Evolutionary conservation across 2,888 invertebrate genomes (phyloP), one percentile per base, ranked within the genome.

Genomic region (Diaprepes abbreviatus): DNA sequence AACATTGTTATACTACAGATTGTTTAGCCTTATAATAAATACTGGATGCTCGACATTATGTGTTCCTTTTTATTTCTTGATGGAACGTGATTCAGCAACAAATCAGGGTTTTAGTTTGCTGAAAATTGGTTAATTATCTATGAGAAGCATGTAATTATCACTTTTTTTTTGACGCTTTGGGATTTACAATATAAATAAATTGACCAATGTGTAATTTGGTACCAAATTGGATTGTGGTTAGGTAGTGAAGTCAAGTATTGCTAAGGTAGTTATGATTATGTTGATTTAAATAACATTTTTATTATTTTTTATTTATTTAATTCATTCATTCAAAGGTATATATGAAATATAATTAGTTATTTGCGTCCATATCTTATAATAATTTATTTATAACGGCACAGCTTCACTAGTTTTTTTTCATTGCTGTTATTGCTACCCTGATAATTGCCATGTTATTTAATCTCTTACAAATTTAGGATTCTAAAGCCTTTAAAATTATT

Each of bases 11-110:
- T 36, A 62, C 79, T 79, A 68, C 73, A 79, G 77, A 82, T 83
- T 82, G 83, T 83, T 82, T 82, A 80, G 82, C 77, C 80, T 80
- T 36, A 69, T 69, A 64, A 78, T 79, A 79, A 80, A 82, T 82
- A 80, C 82, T 81, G 65, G 80, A 80, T 80, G 81, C 77, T 78
- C 78, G 78, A 77, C 78, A 77, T 77, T 75, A 74, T 75, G 75
- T 74, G 74, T 73, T 76, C 70, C 77, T 73, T 76, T 70, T 64
- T 65, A 58, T 64, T 48, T 74, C 71, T 76, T 77, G 78, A 79
- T 80, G 74, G 72, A 71, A 66, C 76, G 76, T 81, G 81, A 81
- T 74, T 79, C 79, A 79, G 80, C 80, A 79, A 60, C 21, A 35
- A 58, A 43, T 58, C 52, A 9, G 28, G 40, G 59, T 19, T 54